Percentiles rank a stretch among this genome's conserved stretches.
phyloP scores from a whole-genome alignment of 2,888 invertebrate genomes.

The Nephrocerus scutellatus region DNA sequence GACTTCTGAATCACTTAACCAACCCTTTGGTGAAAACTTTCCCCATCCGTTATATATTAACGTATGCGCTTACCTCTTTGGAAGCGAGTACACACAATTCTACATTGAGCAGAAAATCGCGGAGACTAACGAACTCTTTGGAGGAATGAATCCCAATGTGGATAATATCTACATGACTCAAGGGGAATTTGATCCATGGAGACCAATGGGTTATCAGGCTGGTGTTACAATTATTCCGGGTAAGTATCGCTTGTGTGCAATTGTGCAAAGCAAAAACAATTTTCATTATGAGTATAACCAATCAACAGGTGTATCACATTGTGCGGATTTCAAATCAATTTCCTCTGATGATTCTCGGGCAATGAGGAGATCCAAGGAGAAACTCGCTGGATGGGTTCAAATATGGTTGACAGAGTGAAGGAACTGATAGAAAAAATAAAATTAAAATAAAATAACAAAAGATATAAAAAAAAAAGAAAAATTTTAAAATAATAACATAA shows the following conservation, averaged over 20 bases:
- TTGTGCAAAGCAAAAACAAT: no score
- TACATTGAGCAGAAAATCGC: conserved; percentile 25
- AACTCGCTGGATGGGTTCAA: no score
- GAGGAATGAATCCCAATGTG: conserved; percentile 47
- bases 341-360: no score
- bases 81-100: conserved; percentile 26
- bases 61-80: conserved; percentile 37
- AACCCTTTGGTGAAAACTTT: conserved; percentile 51
- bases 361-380: no score
- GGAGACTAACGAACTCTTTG: conserved; percentile 50
- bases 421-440: no score
- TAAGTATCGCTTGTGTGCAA: conserved; percentile 21
- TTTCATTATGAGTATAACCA: no score
- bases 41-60: conserved; percentile 34
- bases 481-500: no score
- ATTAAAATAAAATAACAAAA: no score
- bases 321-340: no score
- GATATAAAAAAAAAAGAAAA: no score
- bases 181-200: conserved; percentile 55
- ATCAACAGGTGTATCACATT: no score
- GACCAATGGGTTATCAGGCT: conserved; percentile 46
- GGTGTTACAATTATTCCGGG: conserved; percentile 35
- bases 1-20: conserved; percentile 55
- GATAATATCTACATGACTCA: conserved; percentile 52
- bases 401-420: no score